These are phyloP conservation scores for Conops quadrifasciatus DNA, from an alignment of 2,888 invertebrate genomes.

Conservation along the genomic window DNA sequence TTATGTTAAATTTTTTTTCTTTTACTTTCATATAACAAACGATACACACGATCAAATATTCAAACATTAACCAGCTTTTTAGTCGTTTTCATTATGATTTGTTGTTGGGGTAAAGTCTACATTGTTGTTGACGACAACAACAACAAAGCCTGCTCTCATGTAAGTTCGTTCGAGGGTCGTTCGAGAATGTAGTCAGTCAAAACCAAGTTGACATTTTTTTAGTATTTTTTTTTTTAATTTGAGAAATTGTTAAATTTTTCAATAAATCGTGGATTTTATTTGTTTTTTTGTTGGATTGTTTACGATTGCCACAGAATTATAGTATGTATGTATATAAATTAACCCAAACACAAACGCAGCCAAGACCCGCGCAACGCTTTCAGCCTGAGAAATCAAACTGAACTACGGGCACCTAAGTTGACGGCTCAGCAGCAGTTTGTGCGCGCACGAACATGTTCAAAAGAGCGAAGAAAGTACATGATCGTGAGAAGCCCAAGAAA, in stretches of 20 bases:
- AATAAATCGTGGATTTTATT: too few species aligned
- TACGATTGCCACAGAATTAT: too few species aligned
- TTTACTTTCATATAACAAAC: background rate
- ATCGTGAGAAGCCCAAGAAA: background rate
- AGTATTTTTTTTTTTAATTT: too few species aligned
- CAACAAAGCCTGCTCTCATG: constrained; percentile 10
- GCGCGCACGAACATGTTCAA: constrained; percentile 6
- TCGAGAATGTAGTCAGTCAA: too few species aligned
- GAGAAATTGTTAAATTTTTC: too few species aligned
- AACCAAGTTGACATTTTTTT: too few species aligned
- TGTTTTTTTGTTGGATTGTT: background rate
- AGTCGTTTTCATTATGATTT: background rate
- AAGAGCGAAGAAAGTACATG: background rate
- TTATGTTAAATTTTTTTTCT: background rate
- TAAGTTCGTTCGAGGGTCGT: background rate
- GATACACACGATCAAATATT: constrained; percentile 21
- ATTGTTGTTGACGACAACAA: background rate
- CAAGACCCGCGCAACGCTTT: constrained; percentile 9
- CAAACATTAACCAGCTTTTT: constrained; percentile 20
- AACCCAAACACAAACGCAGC: background rate
- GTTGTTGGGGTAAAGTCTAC: background rate
- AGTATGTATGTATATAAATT: too few species aligned
- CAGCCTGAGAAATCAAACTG: constrained; percentile 21
- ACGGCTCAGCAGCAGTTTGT: background rate
- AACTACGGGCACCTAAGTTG: background rate